Evolutionary conservation across 2,113 vertebrate species (phyloP), one percentile per base, ranked within the genome.

Genomic region (Agelaius tricolor): DNA sequence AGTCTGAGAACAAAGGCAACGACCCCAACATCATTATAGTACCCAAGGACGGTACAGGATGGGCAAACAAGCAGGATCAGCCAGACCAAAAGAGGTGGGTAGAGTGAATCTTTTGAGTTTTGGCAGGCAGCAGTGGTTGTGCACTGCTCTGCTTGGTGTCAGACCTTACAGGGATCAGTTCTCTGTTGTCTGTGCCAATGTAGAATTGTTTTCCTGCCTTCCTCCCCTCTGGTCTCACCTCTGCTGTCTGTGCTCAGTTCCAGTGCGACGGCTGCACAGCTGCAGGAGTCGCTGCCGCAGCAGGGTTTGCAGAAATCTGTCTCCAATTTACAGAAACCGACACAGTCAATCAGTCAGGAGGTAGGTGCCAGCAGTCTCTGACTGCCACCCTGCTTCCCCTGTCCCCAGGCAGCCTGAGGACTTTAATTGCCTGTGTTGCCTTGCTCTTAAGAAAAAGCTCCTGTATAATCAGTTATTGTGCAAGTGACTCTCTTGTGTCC

Each of bases 1-100:
- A 99, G 97, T 99, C 99, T 84, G 99, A 99, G 97, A 99, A 99
- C 98, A 99, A 99, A 99, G 99, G 99, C 99, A 99, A 99, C 99
- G 99, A 99, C 98, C 99, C 99, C 96, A 99, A 99, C 98, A 98
- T 99, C 98, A 98, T 99, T 97, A 99, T 99, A 97, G 99, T 99
- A 97, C 99, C 99, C 97, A 99, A 99, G 98, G 99, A 99, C 99
- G 99, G 99, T 94, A 99, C 99, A 98, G 99, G 99, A 99, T 99
- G 99, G 99, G 99, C 99, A 98, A 99, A 99, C 99, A 99, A 99
- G 98, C 99, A 99, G 98, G 99, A 99, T 96, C 99, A 99, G 97
- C 98, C 98, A 98, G 99, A 99, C 98, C 99, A 99, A 99, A 99
- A 99, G 99, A 99, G 98, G 99, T 99, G 77, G 72, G 96, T 37